A percentile compares a stretch with the other conserved stretches of the same genome.
Conservation (phyloP, 2,113 vertebrate species). For the Phoxinus phoxinus region DNA sequence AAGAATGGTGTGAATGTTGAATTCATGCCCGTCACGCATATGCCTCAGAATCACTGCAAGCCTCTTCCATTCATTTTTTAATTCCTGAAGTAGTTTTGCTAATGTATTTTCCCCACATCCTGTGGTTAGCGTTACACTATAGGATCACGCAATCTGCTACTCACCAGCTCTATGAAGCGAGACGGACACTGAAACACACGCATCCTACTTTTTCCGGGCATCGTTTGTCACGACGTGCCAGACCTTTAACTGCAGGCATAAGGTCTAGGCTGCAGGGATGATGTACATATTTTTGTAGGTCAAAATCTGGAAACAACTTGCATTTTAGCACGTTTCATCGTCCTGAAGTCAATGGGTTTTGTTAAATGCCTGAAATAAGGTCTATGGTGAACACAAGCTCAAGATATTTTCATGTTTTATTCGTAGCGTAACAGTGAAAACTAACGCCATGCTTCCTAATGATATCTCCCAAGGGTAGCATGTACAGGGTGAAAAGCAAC, state of each 20-base stretch:
- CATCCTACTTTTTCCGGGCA: not conserved
- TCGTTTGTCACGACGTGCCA: not conserved
- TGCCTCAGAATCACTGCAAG: not conserved
- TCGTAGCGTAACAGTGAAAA: too few relatives aligned
- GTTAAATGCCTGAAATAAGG: too few relatives aligned
- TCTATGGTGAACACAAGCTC: too few relatives aligned
- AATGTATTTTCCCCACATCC: not conserved
- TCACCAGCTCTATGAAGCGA: not conserved
- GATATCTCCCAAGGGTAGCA: too few relatives aligned
- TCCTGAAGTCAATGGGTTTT: not conserved
- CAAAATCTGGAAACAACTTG: not conserved
- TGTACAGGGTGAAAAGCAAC: too few relatives aligned
- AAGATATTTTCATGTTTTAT: not conserved
- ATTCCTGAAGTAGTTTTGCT: not conserved
- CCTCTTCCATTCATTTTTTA: not conserved
- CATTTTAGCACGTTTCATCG: not conserved
- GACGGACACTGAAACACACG: not conserved
- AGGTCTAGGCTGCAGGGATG: not conserved
- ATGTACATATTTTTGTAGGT: not conserved
- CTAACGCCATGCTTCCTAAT: too few relatives aligned
- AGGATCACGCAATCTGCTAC: not conserved
- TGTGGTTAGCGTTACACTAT: not conserved
- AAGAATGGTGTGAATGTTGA: not conserved
- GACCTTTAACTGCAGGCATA: not conserved
- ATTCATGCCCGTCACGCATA: not conserved